Conservation (phyloP, 2,888 invertebrate genomes). For the Cyrtodaria siliqua region DNA sequence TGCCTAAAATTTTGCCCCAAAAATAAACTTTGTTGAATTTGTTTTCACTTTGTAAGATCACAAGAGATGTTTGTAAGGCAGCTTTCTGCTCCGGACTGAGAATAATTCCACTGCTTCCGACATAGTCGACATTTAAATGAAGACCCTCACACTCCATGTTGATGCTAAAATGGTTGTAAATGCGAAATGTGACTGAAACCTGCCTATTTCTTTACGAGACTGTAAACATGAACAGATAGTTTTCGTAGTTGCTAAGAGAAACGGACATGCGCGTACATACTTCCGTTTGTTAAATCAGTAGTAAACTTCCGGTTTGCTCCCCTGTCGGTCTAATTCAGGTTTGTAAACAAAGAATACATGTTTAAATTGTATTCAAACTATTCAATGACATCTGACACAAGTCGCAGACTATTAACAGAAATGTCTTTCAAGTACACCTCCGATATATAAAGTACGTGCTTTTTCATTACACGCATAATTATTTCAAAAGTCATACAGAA, state of each 20-base stretch:
- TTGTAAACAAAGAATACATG: no score
- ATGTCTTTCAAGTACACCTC: no score
- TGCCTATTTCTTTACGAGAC: neutral
- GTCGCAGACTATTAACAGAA: no score
- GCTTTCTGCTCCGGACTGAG: constrained; percentile 91
- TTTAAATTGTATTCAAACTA: no score
- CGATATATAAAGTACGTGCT: no score
- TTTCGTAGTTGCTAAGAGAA: constrained; percentile 57
- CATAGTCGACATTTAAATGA: constrained; percentile 87
- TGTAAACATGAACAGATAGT: constrained; percentile 12
- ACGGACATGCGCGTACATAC: constrained; percentile 24
- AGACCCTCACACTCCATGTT: constrained; percentile 88
- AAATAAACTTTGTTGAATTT: constrained; percentile 93
- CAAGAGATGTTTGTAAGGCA: constrained; percentile 91
- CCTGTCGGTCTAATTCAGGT: no score
- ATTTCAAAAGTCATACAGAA: no score
- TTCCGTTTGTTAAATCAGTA: constrained; percentile 18
- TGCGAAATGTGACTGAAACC: neutral
- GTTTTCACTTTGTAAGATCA: constrained; percentile 93
- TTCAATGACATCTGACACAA: no score
- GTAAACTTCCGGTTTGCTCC: constrained; percentile 34
- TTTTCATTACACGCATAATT: no score
- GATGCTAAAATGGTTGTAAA: neutral
- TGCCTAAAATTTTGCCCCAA: constrained; percentile 94
- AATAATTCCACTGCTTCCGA: constrained; percentile 90